Evolutionary conservation across 2,888 invertebrate genomes (phyloP).

Genomic region (Stenolophus ochropezus): DNA sequence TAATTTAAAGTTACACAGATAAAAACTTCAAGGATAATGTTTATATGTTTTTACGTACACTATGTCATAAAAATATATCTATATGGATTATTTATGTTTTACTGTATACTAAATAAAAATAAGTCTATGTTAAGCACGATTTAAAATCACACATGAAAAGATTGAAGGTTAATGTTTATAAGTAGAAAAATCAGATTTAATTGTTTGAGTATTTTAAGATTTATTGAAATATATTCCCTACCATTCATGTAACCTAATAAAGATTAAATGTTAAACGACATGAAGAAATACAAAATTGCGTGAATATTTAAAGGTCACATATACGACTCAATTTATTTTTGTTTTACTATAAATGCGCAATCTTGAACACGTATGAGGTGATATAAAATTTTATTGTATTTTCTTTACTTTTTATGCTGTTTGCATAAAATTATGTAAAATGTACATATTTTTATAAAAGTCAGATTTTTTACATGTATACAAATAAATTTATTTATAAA

Average conservation of each 20-base stretch:
- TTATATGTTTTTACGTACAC: too few species aligned
- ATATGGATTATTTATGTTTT: too few species aligned
- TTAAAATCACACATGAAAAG: too few species aligned
- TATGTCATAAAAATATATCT: too few species aligned
- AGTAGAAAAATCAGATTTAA: too few species aligned
- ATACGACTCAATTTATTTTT: not conserved
- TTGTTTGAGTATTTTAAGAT: not conserved
- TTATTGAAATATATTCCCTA: not conserved
- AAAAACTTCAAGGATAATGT: too few species aligned
- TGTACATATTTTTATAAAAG: not conserved
- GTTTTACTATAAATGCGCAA: not conserved
- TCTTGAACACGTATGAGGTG: not conserved
- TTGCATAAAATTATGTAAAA: not conserved
- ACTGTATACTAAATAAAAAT: too few species aligned
- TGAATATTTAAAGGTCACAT: not conserved
- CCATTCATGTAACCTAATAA: not conserved
- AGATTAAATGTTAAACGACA: not conserved
- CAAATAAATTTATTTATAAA: too few species aligned
- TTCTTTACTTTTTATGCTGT: not conserved
- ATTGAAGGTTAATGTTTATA: not conserved
- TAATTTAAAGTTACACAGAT: too few species aligned
- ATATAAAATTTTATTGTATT: not conserved
- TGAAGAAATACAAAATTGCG: constrained; percentile 2
- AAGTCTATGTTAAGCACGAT: too few species aligned
- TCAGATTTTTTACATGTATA: too few species aligned